Conservation (phyloP, 2,113 vertebrate species). For the Ictidomys tridecemlineatus region DNA sequence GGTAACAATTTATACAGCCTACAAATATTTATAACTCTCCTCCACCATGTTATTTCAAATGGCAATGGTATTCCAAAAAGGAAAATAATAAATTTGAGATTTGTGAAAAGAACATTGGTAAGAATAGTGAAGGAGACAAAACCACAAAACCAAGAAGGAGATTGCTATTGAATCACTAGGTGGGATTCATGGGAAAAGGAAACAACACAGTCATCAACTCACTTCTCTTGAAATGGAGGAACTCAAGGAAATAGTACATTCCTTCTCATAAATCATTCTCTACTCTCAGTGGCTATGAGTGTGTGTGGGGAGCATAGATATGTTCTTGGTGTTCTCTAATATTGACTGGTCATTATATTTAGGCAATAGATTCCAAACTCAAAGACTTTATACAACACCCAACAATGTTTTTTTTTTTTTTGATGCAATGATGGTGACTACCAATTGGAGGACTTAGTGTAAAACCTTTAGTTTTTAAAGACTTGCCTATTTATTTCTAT, state of each 20-base stretch:
- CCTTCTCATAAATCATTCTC: not conserved
- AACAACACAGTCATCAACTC: not conserved
- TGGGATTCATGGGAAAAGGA: not conserved
- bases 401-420: not conserved
- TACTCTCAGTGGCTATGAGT: not conserved
- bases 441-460: not conserved
- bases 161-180: not conserved
- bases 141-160: not conserved
- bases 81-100: not conserved
- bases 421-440: not conserved
- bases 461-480: slow-evolving; percentile 27
- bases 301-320: rapidly evolving
- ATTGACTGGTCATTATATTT: not conserved
- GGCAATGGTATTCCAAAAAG: rapidly evolving
- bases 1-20: not conserved
- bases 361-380: not conserved
- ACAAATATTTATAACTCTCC: not conserved
- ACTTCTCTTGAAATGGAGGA: not conserved
- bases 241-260: not conserved
- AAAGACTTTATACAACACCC: not conserved
- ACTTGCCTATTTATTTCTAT: not conserved
- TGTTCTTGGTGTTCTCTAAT: not conserved
- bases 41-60: not conserved
- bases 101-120: not conserved
- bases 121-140: not conserved